Conservation (phyloP, 1,140 invertebrate genomes). For the Theocolax elegans region DNA sequence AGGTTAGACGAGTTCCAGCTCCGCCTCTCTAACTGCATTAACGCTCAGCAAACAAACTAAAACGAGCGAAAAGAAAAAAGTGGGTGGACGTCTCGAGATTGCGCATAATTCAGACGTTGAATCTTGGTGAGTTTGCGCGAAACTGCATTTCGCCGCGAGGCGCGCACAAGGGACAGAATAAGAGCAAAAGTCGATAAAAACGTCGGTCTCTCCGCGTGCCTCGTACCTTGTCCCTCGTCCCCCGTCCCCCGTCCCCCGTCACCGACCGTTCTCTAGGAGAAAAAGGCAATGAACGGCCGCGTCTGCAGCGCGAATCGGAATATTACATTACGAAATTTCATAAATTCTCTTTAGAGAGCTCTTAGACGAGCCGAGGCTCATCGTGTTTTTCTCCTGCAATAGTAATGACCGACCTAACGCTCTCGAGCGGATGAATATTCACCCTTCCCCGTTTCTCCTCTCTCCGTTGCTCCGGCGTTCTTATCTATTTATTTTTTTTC, state of each 20-base stretch:
- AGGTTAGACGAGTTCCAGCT: too few species aligned
- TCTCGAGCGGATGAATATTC: constrained; percentile 35
- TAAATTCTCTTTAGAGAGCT: constrained; percentile 66
- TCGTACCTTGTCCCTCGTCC: too few species aligned
- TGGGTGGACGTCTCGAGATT: neutral
- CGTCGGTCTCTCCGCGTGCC: too few species aligned
- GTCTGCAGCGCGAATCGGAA: constrained; percentile 59
- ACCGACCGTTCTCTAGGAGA: constrained; percentile 27
- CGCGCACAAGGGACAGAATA: neutral
- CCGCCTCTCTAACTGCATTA: constrained; percentile 17
- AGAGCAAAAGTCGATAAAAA: constrained; percentile 18
- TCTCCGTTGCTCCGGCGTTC: too few species aligned
- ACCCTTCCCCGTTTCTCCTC: neutral
- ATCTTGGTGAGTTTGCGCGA: neutral
- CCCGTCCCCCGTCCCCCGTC: too few species aligned
- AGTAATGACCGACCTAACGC: constrained; percentile 62
- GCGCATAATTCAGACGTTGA: constrained; percentile 12
- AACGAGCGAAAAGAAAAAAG: neutral
- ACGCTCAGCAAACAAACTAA: neutral
- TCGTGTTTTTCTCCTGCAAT: constrained; percentile 64
- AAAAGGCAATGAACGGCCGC: constrained; percentile 47
- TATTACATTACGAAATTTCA: constrained; percentile 67
- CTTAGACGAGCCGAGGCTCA: constrained; percentile 55
- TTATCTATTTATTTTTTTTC: too few species aligned
- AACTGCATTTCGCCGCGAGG: constrained; percentile 12